Conservation (phyloP, 2,113 vertebrate species). For the Cygnus atratus region DNA sequence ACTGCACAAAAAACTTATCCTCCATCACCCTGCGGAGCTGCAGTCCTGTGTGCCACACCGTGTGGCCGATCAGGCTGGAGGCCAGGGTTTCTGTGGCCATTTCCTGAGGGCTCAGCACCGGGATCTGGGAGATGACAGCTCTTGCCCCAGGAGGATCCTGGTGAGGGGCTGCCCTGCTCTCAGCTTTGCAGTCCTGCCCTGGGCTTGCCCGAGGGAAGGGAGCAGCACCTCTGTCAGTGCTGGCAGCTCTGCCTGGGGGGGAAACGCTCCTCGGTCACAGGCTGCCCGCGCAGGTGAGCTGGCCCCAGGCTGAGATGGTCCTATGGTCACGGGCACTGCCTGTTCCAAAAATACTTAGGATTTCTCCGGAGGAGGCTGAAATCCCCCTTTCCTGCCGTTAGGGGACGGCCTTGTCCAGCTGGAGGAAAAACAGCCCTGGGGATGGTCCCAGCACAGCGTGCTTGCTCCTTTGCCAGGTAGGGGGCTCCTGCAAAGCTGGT, state of each 20-base stretch:
- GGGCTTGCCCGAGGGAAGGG: background rate
- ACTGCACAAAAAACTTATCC: background rate
- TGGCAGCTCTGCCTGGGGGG: background rate
- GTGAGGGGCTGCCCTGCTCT: accelerated
- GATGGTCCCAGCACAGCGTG: accelerated
- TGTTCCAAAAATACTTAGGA: accelerated
- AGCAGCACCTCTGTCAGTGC: background rate
- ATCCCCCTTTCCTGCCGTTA: background rate
- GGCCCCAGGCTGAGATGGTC: background rate
- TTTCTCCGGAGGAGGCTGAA: background rate
- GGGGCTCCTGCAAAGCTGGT: background rate
- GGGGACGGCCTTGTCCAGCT: constrained; percentile 35
- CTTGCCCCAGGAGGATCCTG: no score
- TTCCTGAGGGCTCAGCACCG: accelerated
- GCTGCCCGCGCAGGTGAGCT: background rate
- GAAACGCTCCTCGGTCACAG: background rate
- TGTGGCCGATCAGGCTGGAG: background rate
- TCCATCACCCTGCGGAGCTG: background rate
- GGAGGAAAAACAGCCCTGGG: background rate
- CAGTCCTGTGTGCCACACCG: accelerated
- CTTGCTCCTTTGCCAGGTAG: accelerated
- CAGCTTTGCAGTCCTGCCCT: background rate
- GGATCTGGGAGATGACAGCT: background rate
- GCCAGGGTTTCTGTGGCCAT: background rate
- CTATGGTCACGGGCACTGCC: accelerated